These are phyloP conservation scores for Pollachius pollachius DNA, from an alignment of 2,113 vertebrate species.

Conservation along the genomic window DNA sequence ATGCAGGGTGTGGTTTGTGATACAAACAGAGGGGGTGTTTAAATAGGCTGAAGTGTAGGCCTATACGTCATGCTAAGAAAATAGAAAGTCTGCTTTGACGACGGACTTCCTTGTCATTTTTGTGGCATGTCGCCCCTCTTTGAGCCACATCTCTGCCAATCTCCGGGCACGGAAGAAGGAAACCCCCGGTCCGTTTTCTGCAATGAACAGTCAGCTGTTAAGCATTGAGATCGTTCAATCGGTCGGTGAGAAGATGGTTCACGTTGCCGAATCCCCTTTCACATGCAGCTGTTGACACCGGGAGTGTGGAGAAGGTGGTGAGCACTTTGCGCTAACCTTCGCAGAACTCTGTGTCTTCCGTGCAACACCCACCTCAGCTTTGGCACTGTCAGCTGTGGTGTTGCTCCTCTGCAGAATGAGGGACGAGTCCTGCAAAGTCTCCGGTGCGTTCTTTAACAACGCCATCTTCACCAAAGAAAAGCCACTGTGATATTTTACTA, in stretches of 20 bases:
- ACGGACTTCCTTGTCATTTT: background rate
- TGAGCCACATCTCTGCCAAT: conserved; percentile 2
- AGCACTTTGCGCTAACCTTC: background rate
- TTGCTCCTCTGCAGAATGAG: background rate
- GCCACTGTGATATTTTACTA: background rate
- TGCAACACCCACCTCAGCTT: background rate
- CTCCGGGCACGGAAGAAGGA: background rate
- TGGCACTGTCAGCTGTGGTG: background rate
- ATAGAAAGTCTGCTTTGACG: background rate
- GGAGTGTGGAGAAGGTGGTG: conserved; percentile 1
- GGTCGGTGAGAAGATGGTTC: background rate
- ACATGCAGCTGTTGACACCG: background rate
- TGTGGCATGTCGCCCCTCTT: background rate
- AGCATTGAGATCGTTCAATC: too few relatives aligned
- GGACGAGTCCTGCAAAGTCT: background rate
- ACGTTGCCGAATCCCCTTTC: background rate
- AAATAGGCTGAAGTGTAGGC: background rate
- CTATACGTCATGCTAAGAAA: background rate
- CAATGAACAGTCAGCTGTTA: too few relatives aligned
- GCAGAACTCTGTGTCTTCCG: background rate
- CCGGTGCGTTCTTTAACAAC: background rate
- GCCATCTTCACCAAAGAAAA: background rate
- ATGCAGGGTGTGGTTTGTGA: too few relatives aligned
- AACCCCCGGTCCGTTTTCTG: background rate
- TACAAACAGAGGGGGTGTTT: too few relatives aligned